Evolutionary conservation across 2,888 invertebrate species (phyloP), one percentile per base, ranked within the genome.

Genomic region (Brachyptera putata): DNA sequence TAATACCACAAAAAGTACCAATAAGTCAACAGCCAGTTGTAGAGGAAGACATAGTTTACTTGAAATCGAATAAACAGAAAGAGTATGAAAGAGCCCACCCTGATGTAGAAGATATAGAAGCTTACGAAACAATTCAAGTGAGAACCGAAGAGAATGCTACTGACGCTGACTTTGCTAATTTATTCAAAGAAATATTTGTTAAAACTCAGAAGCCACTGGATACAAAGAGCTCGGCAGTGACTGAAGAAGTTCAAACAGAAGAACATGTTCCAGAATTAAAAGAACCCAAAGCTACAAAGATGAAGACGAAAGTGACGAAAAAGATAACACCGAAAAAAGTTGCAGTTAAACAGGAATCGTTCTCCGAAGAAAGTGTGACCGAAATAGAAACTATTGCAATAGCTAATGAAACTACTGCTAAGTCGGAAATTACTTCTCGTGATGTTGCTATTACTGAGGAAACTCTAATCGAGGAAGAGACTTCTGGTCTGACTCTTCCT

Each of bases 381-480:
- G 55, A 43, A 1, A 30, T 59, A 1, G 22, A 46, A 18, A 1
- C 39, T 3, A n/a, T 7, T 30, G 13, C 16, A 13, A 9, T 3
- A n/a, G 21, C 18, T 16, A 13, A 59, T 24, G n/a, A 46, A 7
- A 30, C 48, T n/a, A 37, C 36, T 22, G 57, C 57, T 3, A 25
- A 30, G 48, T 39, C 61, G 22, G 30, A 48, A 14, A 14, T 63
- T 13, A 34, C 46, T 11, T 30, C 59, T 26, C 34, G 58, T n/a
- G 59, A 57, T 16, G 61, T 61, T 22, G 57, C 59, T 22, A 14
- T 53, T 5, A 56, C 63, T 3, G 43, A 59, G 37, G 50, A 61
- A 24, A 39, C 55, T 14, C 16, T 55, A 16, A 36, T 37, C 13
- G 41, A 57, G 22, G 46, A 63, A n/a, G 57, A 37, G 14, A 46